Conservation (phyloP, 2,888 invertebrate genomes). For the Hypsopygia costalis region DNA sequence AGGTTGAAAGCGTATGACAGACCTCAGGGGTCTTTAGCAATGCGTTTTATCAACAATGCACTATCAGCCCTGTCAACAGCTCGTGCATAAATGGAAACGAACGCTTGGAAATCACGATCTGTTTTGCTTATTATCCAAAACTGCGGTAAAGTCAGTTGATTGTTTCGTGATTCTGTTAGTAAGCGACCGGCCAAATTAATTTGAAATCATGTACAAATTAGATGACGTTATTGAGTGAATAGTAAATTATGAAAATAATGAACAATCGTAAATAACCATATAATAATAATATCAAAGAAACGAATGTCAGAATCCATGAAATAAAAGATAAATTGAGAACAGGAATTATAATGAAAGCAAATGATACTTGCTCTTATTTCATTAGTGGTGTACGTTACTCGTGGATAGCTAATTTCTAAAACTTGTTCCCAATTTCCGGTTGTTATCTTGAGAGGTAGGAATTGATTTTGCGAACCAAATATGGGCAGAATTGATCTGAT, state of each 20-base stretch:
- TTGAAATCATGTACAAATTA: constrained; percentile 15
- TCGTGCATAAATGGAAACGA: constrained; percentile 44
- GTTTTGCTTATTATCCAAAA: constrained; percentile 45
- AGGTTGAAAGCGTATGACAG: neutral
- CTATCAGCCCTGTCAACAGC: constrained; percentile 11
- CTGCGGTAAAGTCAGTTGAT: constrained; percentile 34
- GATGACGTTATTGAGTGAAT: constrained; percentile 4
- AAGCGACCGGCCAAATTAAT: constrained; percentile 21
- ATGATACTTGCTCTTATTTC: too few species aligned
- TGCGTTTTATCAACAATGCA: constrained; percentile 15
- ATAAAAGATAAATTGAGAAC: too few species aligned
- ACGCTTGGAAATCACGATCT: constrained; percentile 38
- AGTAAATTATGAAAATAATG: too few species aligned
- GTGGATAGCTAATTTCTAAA: neutral
- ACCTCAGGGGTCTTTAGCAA: constrained; percentile 1
- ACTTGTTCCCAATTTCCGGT: constrained; percentile 12
- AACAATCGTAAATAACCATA: too few species aligned
- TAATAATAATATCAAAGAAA: too few species aligned
- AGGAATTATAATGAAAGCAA: too few species aligned
- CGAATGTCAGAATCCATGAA: too few species aligned
- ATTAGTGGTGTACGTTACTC: too few species aligned
- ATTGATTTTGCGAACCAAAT: constrained; percentile 60
- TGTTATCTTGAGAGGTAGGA: constrained; percentile 22
- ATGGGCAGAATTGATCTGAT: constrained; percentile 52
- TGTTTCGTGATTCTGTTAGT: constrained; percentile 31